Evolutionary conservation across 2,797 vertebrate species (phyloP).

Genomic region (Sebastes ruberrimus): DNA sequence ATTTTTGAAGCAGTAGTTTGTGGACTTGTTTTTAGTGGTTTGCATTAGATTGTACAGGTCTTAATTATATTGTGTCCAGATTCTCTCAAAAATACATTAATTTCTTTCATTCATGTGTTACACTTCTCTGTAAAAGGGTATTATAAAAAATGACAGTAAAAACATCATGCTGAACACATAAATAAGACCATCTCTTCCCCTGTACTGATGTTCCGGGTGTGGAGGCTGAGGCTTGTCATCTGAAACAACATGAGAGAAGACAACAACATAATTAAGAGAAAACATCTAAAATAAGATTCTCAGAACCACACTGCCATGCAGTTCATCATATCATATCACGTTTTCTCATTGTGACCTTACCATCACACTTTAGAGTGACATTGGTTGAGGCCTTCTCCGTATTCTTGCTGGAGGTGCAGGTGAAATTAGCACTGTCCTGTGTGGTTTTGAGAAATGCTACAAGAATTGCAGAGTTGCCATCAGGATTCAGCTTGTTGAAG

Average conservation of each 20-base stretch:
- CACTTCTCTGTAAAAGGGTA: neutral
- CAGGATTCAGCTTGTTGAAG: accelerated
- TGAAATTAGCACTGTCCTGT: neutral
- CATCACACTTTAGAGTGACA: neutral
- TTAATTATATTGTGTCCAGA: neutral
- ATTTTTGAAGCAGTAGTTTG: neutral
- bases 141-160: accelerated
- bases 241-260: conserved; percentile 1
- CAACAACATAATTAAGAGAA: neutral
- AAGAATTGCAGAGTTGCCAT: accelerated
- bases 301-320: neutral
- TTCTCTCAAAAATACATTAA: neutral
- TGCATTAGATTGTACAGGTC: neutral
- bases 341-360: conserved; percentile 20
- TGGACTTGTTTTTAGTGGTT: neutral
- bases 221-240: neutral
- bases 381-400: accelerated
- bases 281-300: neutral
- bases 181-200: accelerated
- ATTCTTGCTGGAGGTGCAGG: conserved; percentile 33
- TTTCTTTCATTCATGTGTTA: neutral
- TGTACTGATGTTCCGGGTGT: accelerated
- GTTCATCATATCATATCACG: too few relatives aligned
- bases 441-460: neutral
- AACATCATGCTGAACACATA: accelerated